Evolutionary conservation across 2,888 invertebrate species (phyloP).

Genomic region (Dioctria linearis): DNA sequence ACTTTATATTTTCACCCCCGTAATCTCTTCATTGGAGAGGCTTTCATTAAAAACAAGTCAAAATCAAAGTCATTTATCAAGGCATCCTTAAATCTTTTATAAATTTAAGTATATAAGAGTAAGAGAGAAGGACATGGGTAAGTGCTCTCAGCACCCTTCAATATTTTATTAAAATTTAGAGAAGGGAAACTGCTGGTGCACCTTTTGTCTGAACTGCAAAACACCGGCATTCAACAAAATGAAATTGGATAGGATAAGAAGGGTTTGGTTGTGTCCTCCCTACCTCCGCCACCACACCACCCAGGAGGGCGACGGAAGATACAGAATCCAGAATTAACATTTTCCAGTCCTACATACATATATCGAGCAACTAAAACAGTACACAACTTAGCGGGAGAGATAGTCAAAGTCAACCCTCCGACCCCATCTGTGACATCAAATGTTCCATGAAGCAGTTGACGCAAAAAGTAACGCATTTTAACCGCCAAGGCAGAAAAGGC

Average conservation of each 20-base stretch:
- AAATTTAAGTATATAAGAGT: background rate
- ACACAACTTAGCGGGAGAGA: conserved; percentile 16
- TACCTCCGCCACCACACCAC: background rate
- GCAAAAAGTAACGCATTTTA: conserved; percentile 45
- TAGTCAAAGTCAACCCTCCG: background rate
- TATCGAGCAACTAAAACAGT: too few species aligned
- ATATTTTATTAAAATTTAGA: conserved; percentile 41
- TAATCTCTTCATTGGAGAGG: background rate
- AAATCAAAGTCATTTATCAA: conserved; percentile 24
- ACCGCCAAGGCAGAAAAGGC: conserved; percentile 18
- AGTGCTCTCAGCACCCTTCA: conserved; percentile 39
- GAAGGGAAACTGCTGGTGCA: conserved; percentile 24
- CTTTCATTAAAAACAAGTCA: conserved; percentile 12
- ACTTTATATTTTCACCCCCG: background rate
- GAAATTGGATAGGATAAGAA: conserved; percentile 1
- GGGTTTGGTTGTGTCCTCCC: background rate
- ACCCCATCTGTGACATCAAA: background rate
- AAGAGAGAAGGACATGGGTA: background rate
- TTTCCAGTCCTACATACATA: conserved; percentile 26
- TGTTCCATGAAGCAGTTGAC: conserved; percentile 26
- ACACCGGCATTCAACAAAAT: conserved; percentile 14
- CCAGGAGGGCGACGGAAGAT: too few species aligned
- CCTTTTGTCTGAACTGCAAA: conserved; percentile 31
- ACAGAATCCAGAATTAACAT: conserved; percentile 38
- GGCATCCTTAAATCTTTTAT: background rate